phyloP scores from a whole-genome alignment of 2,113 vertebrate species.

The Leptodactylus fuscus region DNA sequence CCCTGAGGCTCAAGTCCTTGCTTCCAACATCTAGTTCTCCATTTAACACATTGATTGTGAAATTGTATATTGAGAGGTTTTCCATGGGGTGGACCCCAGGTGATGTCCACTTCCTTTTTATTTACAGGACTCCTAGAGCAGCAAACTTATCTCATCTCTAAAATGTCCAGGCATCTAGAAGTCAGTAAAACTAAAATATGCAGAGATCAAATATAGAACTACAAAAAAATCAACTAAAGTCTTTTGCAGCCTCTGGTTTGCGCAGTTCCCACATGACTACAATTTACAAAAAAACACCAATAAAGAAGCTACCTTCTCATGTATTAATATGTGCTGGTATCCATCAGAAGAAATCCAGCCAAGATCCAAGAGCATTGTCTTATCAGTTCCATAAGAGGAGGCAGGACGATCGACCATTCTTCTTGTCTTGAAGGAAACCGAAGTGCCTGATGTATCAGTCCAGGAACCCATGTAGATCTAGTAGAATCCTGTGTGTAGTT shows the following conservation, averaged over 20 bases:
- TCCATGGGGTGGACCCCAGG: conserved; percentile 55
- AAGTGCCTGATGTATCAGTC: not conserved
- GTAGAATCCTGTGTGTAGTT: not conserved
- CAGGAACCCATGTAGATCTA: not conserved
- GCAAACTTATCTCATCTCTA: not conserved
- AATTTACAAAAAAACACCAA: not conserved
- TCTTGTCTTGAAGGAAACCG: not conserved
- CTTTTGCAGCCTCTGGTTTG: conserved; percentile 12
- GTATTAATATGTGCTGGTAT: not conserved
- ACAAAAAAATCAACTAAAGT: not conserved
- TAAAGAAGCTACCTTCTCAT: not conserved
- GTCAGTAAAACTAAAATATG: conserved; percentile 4
- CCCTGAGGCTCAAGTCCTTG: conserved; percentile 63
- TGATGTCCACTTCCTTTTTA: not conserved
- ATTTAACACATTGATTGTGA: conserved; percentile 44
- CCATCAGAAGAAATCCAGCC: not conserved
- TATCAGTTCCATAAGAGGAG: not conserved
- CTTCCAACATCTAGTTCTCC: conserved; percentile 43
- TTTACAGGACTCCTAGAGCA: not conserved
- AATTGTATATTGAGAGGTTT: conserved; percentile 51
- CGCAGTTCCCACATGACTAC: not conserved
- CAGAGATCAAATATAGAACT: not conserved
- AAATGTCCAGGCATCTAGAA: not conserved
- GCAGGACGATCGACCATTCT: not conserved
- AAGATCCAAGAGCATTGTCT: not conserved